phyloP scores from a whole-genome alignment of 2,797 vertebrate species.

The Poecile montanus region DNA sequence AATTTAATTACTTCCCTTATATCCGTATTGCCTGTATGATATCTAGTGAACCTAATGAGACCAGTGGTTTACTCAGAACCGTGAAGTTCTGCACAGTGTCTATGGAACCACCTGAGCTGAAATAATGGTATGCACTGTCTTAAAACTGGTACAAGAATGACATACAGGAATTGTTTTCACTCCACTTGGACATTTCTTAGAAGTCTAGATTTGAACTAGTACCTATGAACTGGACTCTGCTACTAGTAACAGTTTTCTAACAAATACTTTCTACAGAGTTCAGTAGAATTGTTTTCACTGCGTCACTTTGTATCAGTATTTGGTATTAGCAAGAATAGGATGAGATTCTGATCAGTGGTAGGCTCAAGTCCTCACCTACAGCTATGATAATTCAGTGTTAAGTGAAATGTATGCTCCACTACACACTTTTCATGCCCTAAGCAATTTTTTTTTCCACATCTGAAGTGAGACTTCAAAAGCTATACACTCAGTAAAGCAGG shows the following conservation, averaged over 20 bases:
- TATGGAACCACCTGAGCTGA: background rate
- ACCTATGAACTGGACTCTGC: background rate
- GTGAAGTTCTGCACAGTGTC: background rate
- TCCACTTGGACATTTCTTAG: background rate
- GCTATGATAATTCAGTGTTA: background rate
- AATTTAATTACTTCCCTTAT: too few species aligned
- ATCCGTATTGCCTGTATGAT: background rate
- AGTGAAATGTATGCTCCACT: background rate
- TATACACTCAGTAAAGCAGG: background rate
- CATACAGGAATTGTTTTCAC: background rate
- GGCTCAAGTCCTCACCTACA: background rate
- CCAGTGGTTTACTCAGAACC: background rate
- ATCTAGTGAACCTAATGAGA: background rate
- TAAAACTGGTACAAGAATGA: background rate
- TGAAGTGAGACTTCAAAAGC: conserved; percentile 7
- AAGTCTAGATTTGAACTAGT: background rate
- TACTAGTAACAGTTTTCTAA: background rate
- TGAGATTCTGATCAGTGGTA: background rate
- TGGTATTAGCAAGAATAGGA: background rate
- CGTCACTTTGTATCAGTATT: background rate
- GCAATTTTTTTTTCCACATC: background rate
- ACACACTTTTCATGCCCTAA: background rate
- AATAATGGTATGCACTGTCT: background rate
- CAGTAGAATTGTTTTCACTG: background rate
- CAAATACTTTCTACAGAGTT: background rate